These are phyloP conservation scores for Theretra japonica DNA, from an alignment of 2,888 invertebrate species.

Conservation along the genomic window DNA sequence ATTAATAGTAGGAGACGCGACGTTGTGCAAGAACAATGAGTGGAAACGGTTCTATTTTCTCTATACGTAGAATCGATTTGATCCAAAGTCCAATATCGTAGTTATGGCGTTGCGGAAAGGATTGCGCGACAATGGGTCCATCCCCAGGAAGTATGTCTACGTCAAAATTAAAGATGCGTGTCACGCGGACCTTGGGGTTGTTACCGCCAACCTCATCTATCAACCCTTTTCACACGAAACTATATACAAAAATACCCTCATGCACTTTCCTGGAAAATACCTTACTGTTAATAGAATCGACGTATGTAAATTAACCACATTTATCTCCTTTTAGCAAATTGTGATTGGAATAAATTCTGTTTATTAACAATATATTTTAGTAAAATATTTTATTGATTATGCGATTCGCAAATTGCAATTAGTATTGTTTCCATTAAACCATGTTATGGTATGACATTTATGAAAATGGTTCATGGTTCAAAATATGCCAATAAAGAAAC, in stretches of 20 bases:
- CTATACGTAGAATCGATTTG: slow-evolving; percentile 10
- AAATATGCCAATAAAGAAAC: slow-evolving; percentile 20
- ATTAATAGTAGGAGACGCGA: slow-evolving; percentile 24
- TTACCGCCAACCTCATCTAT: slow-evolving; percentile 71
- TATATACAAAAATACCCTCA: slow-evolving; percentile 31
- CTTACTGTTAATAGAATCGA: neutral
- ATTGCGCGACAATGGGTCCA: slow-evolving; percentile 42
- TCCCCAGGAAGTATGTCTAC: slow-evolving; percentile 45
- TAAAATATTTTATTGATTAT: neutral
- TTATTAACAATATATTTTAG: neutral
- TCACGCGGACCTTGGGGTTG: slow-evolving; percentile 64
- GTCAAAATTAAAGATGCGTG: slow-evolving; percentile 68
- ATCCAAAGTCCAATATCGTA: slow-evolving; percentile 21
- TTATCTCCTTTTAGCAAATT: neutral
- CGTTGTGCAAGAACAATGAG: slow-evolving; percentile 24
- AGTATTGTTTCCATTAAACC: neutral
- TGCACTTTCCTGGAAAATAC: slow-evolving; percentile 12
- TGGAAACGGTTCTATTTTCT: slow-evolving; percentile 1
- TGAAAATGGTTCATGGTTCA: neutral
- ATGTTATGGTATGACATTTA: neutral
- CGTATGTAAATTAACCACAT: neutral
- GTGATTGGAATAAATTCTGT: too few species aligned
- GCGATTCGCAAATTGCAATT: neutral
- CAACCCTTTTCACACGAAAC: slow-evolving; percentile 65
- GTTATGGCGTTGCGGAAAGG: slow-evolving; percentile 41